These are phyloP conservation scores for Brienomyrus longianalis DNA, from an alignment of 2,113 vertebrate species.

Conservation along the genomic window DNA sequence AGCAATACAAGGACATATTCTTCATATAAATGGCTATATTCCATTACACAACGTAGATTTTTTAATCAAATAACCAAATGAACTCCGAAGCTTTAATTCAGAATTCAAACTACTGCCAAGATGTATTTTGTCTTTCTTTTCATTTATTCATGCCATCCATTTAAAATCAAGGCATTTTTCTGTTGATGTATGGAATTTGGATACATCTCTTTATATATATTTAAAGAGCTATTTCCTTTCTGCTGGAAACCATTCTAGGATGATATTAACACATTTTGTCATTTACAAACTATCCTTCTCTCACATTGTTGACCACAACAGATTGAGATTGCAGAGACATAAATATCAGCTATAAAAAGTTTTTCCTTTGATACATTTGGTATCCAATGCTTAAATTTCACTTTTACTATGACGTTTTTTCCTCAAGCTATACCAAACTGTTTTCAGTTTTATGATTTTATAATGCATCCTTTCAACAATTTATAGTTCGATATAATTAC, in stretches of 20 bases:
- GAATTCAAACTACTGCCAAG: background rate
- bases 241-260: background rate
- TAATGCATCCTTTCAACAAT: background rate
- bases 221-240: background rate
- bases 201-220: slow-evolving; percentile 34
- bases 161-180: background rate
- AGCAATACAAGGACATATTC: background rate
- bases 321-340: background rate
- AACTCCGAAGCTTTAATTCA: background rate
- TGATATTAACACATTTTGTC: slow-evolving; percentile 9
- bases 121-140: background rate
- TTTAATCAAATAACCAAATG: slow-evolving; percentile 5
- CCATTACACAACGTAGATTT: slow-evolving; percentile 3
- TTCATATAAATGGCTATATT: background rate
- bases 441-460: background rate
- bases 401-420: background rate
- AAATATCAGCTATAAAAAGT: background rate
- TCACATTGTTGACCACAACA: background rate
- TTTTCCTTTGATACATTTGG: background rate
- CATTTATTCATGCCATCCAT: background rate
- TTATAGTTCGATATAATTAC: background rate
- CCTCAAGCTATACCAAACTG: background rate
- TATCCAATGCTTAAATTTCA: background rate
- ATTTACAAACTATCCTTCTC: background rate
- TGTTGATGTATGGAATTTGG: slow-evolving; percentile 2